phyloP scores from a whole-genome alignment of 2,888 invertebrate species.

The Tetranychus piercei region DNA sequence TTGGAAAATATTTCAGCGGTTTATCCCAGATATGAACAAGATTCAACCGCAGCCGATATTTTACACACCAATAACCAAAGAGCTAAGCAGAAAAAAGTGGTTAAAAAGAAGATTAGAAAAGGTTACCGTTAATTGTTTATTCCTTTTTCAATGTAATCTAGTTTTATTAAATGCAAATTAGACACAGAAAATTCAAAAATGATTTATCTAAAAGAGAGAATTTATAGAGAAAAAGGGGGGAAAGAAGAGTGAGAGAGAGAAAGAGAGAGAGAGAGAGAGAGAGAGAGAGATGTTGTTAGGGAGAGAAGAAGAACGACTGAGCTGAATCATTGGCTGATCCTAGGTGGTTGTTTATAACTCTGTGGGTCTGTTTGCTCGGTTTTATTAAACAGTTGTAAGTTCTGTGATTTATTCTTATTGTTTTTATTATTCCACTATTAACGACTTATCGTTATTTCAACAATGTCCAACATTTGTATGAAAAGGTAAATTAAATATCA shows the following conservation, averaged over 20 bases:
- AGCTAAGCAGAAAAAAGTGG: not conserved
- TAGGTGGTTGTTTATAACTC: not conserved
- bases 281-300: not conserved
- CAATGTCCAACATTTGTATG: conserved; percentile 1
- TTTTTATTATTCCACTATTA: not conserved
- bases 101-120: not conserved
- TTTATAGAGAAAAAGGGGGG: not conserved
- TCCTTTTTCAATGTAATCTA: not conserved
- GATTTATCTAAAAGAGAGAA: not conserved
- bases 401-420: not conserved
- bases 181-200: not conserved
- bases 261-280: not conserved
- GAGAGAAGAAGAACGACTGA: not conserved
- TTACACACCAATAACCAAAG: not conserved
- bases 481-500: not conserved
- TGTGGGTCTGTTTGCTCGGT: too few relatives aligned
- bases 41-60: not conserved
- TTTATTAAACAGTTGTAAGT: too few relatives aligned
- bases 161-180: not conserved
- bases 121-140: not conserved
- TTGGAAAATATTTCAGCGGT: not conserved
- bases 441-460: not conserved
- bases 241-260: not conserved
- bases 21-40: not conserved
- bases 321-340: not conserved